Conservation (phyloP, 2,113 vertebrate species). For the Eonycteris spelaea region DNA sequence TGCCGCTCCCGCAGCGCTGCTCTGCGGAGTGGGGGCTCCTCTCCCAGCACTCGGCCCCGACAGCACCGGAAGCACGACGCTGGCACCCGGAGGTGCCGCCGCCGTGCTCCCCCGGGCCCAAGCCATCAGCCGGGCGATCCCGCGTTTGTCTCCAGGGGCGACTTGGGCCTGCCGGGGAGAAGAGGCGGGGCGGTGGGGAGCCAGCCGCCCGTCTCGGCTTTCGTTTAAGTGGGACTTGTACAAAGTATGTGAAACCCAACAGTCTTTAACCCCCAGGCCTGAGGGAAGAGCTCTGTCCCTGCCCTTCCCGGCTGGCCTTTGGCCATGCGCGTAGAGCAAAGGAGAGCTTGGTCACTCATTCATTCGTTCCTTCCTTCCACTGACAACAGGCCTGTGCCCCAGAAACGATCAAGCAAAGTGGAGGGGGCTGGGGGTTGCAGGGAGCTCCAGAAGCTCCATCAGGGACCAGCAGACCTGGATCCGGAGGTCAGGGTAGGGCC, state of each 20-base stretch:
- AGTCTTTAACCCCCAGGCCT: not conserved
- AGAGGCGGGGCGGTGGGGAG: not conserved
- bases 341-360: not conserved
- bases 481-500: not conserved
- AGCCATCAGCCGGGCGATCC: not conserved
- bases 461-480: not conserved
- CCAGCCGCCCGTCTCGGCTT: not conserved
- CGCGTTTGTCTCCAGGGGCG: not conserved
- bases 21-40: conserved; percentile 46
- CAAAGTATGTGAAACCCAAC: not conserved
- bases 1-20: not conserved
- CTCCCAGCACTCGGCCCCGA: not conserved
- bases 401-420: not conserved
- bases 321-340: not conserved
- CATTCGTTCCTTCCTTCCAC: not conserved
- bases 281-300: not conserved
- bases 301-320: not conserved
- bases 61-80: not conserved
- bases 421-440: too few species aligned
- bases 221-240: not conserved
- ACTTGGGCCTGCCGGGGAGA: not conserved
- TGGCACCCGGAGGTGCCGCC: not conserved
- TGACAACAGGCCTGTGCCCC: not conserved
- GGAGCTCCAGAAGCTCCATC: not conserved
- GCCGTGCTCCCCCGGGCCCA: not conserved